These are phyloP conservation scores for Calliphora vicina DNA, from an alignment of 1,140 invertebrate species.

Conservation along the genomic window DNA sequence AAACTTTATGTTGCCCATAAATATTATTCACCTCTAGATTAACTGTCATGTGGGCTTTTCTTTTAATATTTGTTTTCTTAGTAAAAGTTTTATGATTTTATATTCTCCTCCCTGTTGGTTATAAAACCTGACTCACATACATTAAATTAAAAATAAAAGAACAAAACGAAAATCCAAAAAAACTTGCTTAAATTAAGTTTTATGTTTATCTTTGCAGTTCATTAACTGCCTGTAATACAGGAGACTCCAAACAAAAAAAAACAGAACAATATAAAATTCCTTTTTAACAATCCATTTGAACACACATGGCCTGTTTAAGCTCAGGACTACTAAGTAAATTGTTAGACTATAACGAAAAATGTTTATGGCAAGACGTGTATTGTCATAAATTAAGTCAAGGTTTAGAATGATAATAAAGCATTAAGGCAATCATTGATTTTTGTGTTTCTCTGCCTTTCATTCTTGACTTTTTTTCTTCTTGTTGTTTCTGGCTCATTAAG, in stretches of 20 bases:
- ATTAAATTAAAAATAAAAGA: background rate
- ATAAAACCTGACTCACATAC: background rate
- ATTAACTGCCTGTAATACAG: too few species aligned
- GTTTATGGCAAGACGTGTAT: background rate
- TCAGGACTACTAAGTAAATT: too few species aligned
- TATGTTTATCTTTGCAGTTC: background rate
- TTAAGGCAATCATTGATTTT: background rate
- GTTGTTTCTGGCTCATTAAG: too few species aligned
- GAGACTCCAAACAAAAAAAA: too few species aligned
- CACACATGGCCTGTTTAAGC: too few species aligned
- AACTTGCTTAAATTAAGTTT: background rate
- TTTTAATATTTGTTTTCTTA: background rate
- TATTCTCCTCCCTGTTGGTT: background rate
- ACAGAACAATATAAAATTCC: too few species aligned
- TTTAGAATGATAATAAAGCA: background rate
- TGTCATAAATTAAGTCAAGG: background rate
- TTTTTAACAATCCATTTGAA: too few species aligned
- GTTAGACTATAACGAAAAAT: background rate
- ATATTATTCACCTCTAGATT: background rate
- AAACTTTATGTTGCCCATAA: too few species aligned
- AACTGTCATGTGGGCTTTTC: background rate
- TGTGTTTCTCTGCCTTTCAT: too few species aligned
- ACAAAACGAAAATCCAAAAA: background rate
- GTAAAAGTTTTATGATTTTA: background rate
- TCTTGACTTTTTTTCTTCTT: background rate